A percentile compares a stretch with the other conserved stretches of the same genome.
Evolutionary conservation across 2,888 invertebrate genomes (phyloP).

Genomic region (Boloria euphrosyne): DNA sequence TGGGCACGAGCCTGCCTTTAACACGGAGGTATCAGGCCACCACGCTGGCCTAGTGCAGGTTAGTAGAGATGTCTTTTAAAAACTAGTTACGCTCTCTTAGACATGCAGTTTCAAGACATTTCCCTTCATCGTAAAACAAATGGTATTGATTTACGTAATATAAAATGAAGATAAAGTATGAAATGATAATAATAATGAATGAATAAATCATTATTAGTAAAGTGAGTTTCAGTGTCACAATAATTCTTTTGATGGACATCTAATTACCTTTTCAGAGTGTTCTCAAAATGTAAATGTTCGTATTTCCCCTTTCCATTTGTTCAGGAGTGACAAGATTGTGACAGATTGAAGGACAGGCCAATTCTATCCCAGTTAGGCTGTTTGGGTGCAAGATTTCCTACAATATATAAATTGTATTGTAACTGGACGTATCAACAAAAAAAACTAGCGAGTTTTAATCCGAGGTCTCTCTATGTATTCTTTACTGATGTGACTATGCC

Average conservation of each 20-base stretch:
- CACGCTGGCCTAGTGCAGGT: no score
- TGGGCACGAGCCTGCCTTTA: no score
- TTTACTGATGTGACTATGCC: no score
- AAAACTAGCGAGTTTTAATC: no score
- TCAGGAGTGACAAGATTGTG: conserved; percentile 8
- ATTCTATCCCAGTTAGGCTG: background rate
- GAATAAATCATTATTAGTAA: background rate
- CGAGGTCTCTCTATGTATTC: no score
- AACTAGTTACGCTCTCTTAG: no score
- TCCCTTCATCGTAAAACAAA: no score
- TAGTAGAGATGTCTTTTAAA: no score
- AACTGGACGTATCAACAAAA: no score
- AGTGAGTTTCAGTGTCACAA: conserved; percentile 5
- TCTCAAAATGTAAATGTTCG: conserved; percentile 16
- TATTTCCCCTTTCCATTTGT: conserved; percentile 17
- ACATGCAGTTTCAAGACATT: no score
- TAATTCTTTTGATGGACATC: conserved; percentile 4
- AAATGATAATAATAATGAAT: conserved; percentile 2
- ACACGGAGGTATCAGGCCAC: no score
- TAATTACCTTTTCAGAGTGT: conserved; percentile 8
- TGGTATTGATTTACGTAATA: no score
- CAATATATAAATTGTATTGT: background rate
- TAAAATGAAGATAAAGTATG: background rate
- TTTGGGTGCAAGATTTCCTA: background rate
- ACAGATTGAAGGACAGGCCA: conserved; percentile 16